Conservation (phyloP, 2,113 vertebrate species). For the Nycticorax nycticorax region DNA sequence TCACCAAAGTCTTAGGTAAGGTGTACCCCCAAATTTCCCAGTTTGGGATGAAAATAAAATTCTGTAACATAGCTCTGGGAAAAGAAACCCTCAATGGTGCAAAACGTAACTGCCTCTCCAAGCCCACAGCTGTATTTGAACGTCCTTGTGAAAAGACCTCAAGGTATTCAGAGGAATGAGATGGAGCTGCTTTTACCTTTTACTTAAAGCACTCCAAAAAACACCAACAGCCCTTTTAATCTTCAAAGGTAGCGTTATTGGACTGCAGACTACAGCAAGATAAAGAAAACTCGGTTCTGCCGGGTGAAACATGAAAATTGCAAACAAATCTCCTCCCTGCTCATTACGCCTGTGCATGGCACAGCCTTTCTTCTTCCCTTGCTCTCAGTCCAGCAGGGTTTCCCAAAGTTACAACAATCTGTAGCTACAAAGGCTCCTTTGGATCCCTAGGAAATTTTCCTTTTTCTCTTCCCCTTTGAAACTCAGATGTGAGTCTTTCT, state of each 20-base stretch:
- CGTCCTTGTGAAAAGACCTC: not conserved
- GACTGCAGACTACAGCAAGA: not conserved
- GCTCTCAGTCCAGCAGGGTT: not conserved
- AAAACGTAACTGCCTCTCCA: not conserved
- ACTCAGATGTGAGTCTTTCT: not conserved
- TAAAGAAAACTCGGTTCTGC: not conserved
- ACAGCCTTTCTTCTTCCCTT: not conserved
- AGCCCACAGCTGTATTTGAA: conserved; percentile 14
- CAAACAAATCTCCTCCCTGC: conserved; percentile 7
- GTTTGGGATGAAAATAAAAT: not conserved
- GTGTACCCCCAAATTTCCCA: not conserved
- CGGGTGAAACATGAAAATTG: not conserved
- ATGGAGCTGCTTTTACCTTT: not conserved
- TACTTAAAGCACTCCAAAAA: not conserved
- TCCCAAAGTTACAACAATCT: not conserved
- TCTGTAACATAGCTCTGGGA: not conserved
- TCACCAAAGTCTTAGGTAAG: not conserved
- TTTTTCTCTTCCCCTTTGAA: not conserved
- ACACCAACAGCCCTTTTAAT: not conserved
- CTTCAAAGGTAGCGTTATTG: not conserved
- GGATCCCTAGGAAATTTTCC: not conserved
- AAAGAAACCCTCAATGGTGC: not conserved
- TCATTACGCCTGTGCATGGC: not conserved
- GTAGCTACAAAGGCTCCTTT: not conserved
- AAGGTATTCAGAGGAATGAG: not conserved